A percentile compares a stretch with the other conserved stretches of the same genome.
phyloP scores from a whole-genome alignment of 2,888 invertebrate genomes.

The Sceliomorpha sp. region DNA sequence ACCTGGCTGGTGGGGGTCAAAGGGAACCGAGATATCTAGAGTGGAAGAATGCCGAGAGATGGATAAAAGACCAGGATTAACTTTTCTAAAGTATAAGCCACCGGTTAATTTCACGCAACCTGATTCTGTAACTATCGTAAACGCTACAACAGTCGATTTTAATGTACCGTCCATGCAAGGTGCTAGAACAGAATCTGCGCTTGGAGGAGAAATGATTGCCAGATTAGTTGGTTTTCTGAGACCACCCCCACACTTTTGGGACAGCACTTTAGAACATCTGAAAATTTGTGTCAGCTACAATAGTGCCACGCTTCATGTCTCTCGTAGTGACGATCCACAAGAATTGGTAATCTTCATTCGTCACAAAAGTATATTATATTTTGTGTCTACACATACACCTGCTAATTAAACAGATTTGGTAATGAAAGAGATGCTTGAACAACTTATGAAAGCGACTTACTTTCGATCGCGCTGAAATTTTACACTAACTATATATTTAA shows the following conservation, averaged over 20 bases:
- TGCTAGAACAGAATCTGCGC: conserved; percentile 85
- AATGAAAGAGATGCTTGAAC: too few species aligned
- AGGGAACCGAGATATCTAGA: conserved; percentile 87
- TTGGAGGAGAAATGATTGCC: conserved; percentile 88
- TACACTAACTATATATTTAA: too few species aligned
- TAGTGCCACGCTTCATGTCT: conserved; percentile 84
- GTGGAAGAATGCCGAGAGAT: conserved; percentile 89
- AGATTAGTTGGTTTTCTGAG: conserved; percentile 90
- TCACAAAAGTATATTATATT: too few species aligned
- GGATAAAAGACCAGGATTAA: conserved; percentile 92
- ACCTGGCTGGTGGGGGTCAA: conserved; percentile 94
- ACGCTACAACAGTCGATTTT: conserved; percentile 91
- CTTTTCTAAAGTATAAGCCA: conserved; percentile 92
- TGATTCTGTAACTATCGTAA: conserved; percentile 92
- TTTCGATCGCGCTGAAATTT: too few species aligned
- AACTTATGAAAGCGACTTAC: too few species aligned
- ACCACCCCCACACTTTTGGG: conserved; percentile 87
- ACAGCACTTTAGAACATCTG: conserved; percentile 85
- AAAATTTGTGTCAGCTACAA: conserved; percentile 91
- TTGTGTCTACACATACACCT: too few species aligned
- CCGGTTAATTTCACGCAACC: conserved; percentile 94
- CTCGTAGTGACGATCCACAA: conserved; percentile 68
- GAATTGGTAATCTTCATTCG: too few species aligned
- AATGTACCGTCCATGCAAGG: conserved; percentile 86
- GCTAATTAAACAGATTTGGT: too few species aligned